These are phyloP conservation scores for Alentia gelatinosa DNA, from an alignment of 2,888 invertebrate species.

Conservation along the genomic window DNA sequence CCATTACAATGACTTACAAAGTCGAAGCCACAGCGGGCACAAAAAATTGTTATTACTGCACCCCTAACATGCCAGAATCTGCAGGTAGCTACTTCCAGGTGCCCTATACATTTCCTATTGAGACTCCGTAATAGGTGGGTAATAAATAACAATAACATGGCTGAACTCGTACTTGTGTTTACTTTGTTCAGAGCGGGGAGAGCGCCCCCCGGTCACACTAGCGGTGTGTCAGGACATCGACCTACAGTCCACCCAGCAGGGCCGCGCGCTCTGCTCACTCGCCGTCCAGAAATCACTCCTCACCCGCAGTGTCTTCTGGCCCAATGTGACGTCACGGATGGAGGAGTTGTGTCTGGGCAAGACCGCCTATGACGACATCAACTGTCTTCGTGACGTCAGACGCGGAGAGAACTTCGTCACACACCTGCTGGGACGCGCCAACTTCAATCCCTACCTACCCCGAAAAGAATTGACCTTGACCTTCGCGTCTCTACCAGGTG, in stretches of 20 bases:
- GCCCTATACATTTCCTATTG: too few relatives aligned
- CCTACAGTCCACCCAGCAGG: not conserved
- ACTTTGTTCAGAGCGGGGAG: not conserved
- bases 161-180: too few relatives aligned
- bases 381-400: conserved; percentile 38
- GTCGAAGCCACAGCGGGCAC: too few relatives aligned
- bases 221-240: not conserved
- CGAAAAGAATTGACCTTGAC: not conserved
- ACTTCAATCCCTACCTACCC: not conserved
- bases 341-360: not conserved
- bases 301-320: not conserved
- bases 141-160: too few relatives aligned
- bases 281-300: not conserved
- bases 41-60: too few relatives aligned
- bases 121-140: too few relatives aligned
- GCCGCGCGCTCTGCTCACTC: not conserved
- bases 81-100: too few relatives aligned
- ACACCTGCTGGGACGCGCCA: not conserved
- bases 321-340: not conserved
- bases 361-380: conserved; percentile 45
- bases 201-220: not conserved
- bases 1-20: too few relatives aligned
- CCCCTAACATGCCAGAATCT: too few relatives aligned
- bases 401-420: not conserved
- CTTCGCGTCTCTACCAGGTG: conserved; percentile 21